Conservation (phyloP, 2,797 vertebrate species). For the Sebastiscus albofasciatus region DNA sequence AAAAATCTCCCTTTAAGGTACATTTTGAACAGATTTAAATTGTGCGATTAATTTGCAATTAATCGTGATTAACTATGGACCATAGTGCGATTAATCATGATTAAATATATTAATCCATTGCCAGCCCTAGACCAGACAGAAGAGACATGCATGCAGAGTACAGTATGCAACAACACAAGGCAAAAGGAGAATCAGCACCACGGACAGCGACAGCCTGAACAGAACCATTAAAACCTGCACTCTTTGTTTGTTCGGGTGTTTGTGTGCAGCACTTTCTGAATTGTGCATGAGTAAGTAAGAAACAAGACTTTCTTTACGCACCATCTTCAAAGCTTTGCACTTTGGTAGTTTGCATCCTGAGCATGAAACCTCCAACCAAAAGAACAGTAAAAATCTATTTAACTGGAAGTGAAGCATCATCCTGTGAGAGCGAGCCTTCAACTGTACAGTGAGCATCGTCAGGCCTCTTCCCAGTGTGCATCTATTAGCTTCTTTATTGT, state of each 20-base stretch:
- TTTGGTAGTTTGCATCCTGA: background rate
- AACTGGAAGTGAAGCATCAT: background rate
- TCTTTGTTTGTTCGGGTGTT: background rate
- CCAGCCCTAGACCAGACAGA: no score
- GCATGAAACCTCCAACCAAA: background rate
- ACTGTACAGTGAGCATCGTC: background rate
- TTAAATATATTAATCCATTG: no score
- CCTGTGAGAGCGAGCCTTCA: background rate
- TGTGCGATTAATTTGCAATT: no score
- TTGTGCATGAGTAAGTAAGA: background rate
- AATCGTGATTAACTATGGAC: accelerated
- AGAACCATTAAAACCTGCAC: background rate
- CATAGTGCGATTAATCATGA: no score
- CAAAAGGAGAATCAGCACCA: background rate
- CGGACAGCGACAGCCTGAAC: background rate
- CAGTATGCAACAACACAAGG: background rate
- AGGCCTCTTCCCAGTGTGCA: background rate
- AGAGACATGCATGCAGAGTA: background rate
- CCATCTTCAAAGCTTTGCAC: background rate
- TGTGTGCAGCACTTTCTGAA: background rate
- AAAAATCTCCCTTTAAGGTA: no score
- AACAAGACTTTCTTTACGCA: background rate
- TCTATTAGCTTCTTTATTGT: background rate
- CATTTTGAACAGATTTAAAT: no score
- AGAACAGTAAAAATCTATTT: background rate